Evolutionary conservation across 2,888 invertebrate genomes (phyloP).

Genomic region (Rhingia campestris): DNA sequence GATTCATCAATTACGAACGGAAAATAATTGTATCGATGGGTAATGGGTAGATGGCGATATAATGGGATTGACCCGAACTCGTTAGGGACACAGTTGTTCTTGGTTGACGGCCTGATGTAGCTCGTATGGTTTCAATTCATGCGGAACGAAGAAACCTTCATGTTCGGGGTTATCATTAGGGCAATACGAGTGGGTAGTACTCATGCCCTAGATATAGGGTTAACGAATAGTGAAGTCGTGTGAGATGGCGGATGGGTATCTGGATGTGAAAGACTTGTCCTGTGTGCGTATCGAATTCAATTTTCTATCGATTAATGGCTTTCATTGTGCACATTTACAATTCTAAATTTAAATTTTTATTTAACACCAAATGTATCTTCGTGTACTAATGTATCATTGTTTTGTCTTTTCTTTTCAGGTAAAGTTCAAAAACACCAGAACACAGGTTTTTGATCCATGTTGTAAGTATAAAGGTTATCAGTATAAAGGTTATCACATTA

Average conservation of each 20-base stretch:
- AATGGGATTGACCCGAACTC: conserved; percentile 58
- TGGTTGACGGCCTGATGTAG: conserved; percentile 19
- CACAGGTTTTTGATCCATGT: neutral
- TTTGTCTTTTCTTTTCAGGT: conserved; percentile 53
- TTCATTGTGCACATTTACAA: neutral
- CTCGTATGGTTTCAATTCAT: conserved; percentile 49
- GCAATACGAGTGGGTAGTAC: conserved; percentile 12
- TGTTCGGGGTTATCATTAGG: neutral
- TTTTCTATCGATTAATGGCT: conserved; percentile 1
- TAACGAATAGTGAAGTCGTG: neutral
- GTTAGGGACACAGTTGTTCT: conserved; percentile 32
- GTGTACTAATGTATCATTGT: neutral
- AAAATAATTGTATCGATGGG: conserved; percentile 66
- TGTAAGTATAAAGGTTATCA: neutral
- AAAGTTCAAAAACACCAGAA: conserved; percentile 6
- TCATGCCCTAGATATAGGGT: conserved; percentile 11
- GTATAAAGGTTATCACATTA: neutral
- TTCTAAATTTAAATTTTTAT: neutral
- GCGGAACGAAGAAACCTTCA: neutral
- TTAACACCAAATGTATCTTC: neutral
- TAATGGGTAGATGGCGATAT: conserved; percentile 42
- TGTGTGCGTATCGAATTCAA: conserved; percentile 6
- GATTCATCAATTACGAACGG: conserved; percentile 50
- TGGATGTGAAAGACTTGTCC: neutral
- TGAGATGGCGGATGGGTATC: neutral